phyloP scores from a whole-genome alignment of 2,113 vertebrate genomes.

The Ascaphus truei region DNA sequence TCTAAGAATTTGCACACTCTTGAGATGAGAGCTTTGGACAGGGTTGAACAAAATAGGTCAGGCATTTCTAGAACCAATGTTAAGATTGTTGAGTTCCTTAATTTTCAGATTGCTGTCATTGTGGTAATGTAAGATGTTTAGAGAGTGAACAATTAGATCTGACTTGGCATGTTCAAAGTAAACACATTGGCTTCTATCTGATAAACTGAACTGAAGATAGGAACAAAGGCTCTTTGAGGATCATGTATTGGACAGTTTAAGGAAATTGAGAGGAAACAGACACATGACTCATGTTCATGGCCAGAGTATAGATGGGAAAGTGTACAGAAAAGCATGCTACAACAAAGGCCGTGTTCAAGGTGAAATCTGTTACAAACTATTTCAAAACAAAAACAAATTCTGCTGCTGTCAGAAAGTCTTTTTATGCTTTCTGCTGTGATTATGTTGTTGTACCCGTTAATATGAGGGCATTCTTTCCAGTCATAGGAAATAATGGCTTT shows the following conservation, averaged over 20 bases:
- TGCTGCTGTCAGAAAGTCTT: neutral
- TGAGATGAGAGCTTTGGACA: neutral
- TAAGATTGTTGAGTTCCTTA: neutral
- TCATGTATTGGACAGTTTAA: neutral
- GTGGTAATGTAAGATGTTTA: constrained; percentile 2
- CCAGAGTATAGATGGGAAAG: neutral
- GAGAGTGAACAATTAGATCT: constrained; percentile 9
- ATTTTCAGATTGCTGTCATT: constrained; percentile 1
- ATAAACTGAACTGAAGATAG: constrained; percentile 10
- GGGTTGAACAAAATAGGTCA: neutral
- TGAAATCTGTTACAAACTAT: neutral
- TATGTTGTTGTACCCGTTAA: neutral
- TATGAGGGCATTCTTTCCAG: neutral
- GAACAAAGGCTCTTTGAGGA: constrained; percentile 20
- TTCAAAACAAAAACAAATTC: neutral
- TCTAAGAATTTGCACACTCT: neutral
- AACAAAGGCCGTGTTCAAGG: neutral
- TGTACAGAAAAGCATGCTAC: neutral
- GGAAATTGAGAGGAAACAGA: constrained; percentile 18
- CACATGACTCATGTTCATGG: neutral
- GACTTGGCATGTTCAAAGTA: constrained; percentile 24
- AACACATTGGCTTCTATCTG: constrained; percentile 6
- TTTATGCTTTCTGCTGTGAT: neutral
- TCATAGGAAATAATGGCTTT: no score
- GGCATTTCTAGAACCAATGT: neutral